A percentile compares a stretch with the other conserved stretches of the same genome.
Evolutionary conservation across 2,888 invertebrate genomes (phyloP).

Genomic region (Drosophila atripex): DNA sequence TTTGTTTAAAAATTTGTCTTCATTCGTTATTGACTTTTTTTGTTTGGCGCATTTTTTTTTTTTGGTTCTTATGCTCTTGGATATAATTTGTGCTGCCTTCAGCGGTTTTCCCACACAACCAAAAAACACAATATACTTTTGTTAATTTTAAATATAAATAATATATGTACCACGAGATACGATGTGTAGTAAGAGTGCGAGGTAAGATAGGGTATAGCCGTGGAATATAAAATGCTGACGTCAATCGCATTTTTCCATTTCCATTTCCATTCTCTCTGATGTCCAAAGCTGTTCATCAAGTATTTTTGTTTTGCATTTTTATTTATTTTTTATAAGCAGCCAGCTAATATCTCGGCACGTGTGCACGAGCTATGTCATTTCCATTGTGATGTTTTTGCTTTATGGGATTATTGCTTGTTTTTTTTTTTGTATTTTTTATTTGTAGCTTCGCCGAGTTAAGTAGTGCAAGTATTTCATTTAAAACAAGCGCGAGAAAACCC

Average conservation of each 20-base stretch:
- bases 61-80: constrained; percentile 32
- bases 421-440: background rate
- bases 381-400: constrained; percentile 26
- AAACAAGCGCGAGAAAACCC: constrained; percentile 39
- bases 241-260: constrained; percentile 78
- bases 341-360: constrained; percentile 62
- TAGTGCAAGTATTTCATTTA: constrained; percentile 56
- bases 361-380: constrained; percentile 57
- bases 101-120: constrained; percentile 49
- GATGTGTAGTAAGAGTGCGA: background rate
- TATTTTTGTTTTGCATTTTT: constrained; percentile 49
- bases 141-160: constrained; percentile 71
- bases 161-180: constrained; percentile 19
- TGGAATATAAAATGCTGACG: constrained; percentile 75
- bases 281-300: constrained; percentile 58
- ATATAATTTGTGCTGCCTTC: constrained; percentile 53
- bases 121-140: constrained; percentile 38
- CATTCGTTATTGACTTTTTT: too few species aligned
- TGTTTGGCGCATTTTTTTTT: constrained; percentile 10
- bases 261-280: constrained; percentile 57
- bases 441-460: constrained; percentile 38
- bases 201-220: constrained; percentile 45
- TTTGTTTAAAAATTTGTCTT: background rate
- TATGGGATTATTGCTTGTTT: constrained; percentile 33
- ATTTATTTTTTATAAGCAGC: constrained; percentile 16